Conservation (phyloP, 2,113 vertebrate genomes). For the Pungitius pungitius region DNA sequence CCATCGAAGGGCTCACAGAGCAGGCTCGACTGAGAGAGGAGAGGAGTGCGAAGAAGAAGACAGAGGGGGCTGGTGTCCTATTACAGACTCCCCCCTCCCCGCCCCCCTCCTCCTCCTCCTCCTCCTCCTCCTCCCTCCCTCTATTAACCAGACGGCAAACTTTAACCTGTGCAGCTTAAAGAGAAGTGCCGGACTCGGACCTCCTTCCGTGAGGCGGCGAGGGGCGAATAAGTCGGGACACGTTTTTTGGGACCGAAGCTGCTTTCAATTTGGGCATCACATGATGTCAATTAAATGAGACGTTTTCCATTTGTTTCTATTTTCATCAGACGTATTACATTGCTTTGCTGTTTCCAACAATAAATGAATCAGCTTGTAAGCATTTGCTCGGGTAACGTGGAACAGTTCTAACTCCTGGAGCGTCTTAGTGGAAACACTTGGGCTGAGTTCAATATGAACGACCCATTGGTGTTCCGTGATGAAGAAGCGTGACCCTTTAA, state of each 20-base stretch:
- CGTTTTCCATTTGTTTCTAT: constrained; percentile 4
- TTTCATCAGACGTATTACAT: not conserved
- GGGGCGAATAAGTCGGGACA: constrained; percentile 40
- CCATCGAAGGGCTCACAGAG: constrained; percentile 68
- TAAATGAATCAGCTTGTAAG: not conserved
- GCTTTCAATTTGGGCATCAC: constrained; percentile 21
- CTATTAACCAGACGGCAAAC: constrained; percentile 65
- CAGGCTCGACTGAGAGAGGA: constrained; percentile 64
- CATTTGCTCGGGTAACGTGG: not conserved
- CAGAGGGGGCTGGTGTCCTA: constrained; percentile 80
- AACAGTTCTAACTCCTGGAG: not conserved
- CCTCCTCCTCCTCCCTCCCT: constrained; percentile 31
- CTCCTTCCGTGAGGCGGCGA: constrained; percentile 20
- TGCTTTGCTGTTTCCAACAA: not conserved
- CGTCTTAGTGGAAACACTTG: not conserved
- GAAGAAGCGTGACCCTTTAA: not conserved
- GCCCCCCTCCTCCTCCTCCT: constrained; percentile 8
- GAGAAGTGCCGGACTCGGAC: constrained; percentile 20
- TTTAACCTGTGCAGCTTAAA: constrained; percentile 45
- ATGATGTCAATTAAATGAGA: constrained; percentile 7
- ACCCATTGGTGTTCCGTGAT: too few relatives aligned
- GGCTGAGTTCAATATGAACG: not conserved
- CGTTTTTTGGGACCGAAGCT: not conserved
- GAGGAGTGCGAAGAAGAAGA: constrained; percentile 61
- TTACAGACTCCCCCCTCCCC: constrained; percentile 74